These are phyloP conservation scores for Cryptoblepharus egeriae DNA, from an alignment of 2,797 vertebrate genomes.

Conservation along the genomic window DNA sequence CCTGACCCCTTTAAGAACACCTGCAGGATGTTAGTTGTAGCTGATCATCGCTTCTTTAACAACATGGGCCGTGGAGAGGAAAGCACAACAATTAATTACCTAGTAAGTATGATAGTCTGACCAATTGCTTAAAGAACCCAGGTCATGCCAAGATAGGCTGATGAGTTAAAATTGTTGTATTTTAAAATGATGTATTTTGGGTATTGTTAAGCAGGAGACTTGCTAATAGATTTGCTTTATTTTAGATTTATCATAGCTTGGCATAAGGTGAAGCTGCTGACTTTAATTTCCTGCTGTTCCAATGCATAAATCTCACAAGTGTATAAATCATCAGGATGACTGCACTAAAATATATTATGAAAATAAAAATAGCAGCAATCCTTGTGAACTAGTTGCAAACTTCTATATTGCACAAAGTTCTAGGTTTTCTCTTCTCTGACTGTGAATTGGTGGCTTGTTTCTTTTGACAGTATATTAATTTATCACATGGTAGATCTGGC, in stretches of 20 bases:
- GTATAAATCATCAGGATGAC: background rate
- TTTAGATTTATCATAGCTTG: no score
- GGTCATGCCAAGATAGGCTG: background rate
- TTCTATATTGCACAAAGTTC: background rate
- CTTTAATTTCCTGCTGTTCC: background rate
- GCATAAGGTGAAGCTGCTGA: background rate
- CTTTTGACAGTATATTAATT: background rate
- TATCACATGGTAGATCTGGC: background rate
- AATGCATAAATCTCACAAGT: background rate
- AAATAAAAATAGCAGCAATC: background rate
- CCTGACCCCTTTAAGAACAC: conserved; percentile 89
- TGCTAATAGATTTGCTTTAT: no score
- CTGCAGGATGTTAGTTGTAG: conserved; percentile 92
- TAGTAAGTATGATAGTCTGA: conserved; percentile 79
- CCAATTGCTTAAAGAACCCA: conserved; percentile 1
- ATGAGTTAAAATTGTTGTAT: background rate
- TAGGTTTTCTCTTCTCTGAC: background rate
- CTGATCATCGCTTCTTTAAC: conserved; percentile 94
- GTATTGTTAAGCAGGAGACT: conserved; percentile 9
- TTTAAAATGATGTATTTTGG: background rate
- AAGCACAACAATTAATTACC: conserved; percentile 96
- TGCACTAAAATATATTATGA: background rate
- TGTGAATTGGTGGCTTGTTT: background rate
- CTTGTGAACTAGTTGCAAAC: background rate
- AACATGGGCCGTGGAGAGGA: conserved; percentile 95